Conservation (phyloP, 1,140 invertebrate species). For the Daktulosphaira vitifoliae region DNA sequence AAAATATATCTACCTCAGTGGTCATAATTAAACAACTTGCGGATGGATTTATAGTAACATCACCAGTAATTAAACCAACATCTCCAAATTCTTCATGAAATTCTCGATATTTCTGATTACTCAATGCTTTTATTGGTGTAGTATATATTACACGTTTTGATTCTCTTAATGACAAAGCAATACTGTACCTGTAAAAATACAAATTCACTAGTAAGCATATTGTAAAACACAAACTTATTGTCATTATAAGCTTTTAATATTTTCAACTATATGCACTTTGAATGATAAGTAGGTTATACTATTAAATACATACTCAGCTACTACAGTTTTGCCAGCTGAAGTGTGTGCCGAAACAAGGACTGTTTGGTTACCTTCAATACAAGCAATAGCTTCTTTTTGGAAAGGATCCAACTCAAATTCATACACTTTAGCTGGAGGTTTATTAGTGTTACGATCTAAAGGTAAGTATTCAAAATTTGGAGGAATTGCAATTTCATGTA, state of each 20-base stretch:
- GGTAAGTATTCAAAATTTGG: slow-evolving; percentile 74
- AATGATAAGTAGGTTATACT: background rate
- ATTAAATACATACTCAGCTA: slow-evolving; percentile 78
- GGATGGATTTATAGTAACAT: slow-evolving; percentile 97
- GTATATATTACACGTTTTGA: slow-evolving; percentile 96
- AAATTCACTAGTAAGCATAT: background rate
- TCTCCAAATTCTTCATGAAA: slow-evolving; percentile 96
- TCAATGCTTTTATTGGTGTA: slow-evolving; percentile 97
- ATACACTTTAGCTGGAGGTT: slow-evolving; percentile 83
- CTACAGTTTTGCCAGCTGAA: slow-evolving; percentile 99
- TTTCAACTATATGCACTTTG: too few species aligned
- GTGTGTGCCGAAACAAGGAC: slow-evolving; percentile 98
- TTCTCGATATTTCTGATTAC: slow-evolving; percentile 99
- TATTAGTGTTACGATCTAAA: slow-evolving; percentile 48
- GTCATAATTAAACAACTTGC: slow-evolving; percentile 99
- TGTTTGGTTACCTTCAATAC: slow-evolving; percentile 95
- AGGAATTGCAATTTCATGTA: slow-evolving; percentile 87
- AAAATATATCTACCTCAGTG: slow-evolving; percentile 68
- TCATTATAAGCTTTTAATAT: slow-evolving; percentile 32
- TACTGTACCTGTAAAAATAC: slow-evolving; percentile 54
- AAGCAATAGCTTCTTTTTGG: slow-evolving; percentile 94
- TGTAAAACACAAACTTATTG: too few species aligned
- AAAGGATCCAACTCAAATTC: slow-evolving; percentile 95
- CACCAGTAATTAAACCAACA: slow-evolving; percentile 96
- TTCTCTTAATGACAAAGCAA: slow-evolving; percentile 58